These are phyloP conservation scores for Xyrichtys novacula DNA, from an alignment of 2,797 vertebrate genomes.

Conservation along the genomic window DNA sequence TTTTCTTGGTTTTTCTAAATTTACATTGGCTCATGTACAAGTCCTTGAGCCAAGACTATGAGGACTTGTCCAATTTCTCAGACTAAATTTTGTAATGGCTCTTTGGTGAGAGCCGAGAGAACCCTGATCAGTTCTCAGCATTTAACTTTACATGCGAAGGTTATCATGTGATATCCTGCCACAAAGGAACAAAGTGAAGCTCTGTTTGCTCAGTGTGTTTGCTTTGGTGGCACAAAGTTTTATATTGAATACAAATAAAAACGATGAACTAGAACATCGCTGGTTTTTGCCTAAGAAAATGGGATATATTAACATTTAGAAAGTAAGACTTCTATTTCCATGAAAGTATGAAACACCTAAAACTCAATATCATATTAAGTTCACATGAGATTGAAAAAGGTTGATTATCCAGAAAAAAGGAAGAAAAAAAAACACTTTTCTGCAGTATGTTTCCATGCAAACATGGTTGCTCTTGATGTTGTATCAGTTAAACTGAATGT, in stretches of 20 bases:
- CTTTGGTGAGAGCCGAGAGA: slow-evolving; percentile 36
- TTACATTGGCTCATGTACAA: slow-evolving; percentile 13
- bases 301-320: not conserved
- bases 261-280: not conserved
- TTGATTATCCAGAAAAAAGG: not conserved
- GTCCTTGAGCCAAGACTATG: slow-evolving; percentile 15
- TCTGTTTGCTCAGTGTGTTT: not conserved
- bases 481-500: not conserved
- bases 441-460: not conserved
- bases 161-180: slow-evolving; percentile 14
- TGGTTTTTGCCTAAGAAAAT: not conserved
- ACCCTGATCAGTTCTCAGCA: slow-evolving; percentile 28
- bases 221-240: no score
- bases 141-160: slow-evolving; percentile 33
- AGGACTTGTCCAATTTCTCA: slow-evolving; percentile 26
- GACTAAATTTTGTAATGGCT: slow-evolving; percentile 22
- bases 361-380: not conserved
- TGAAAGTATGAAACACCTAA: not conserved
- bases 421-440: no score
- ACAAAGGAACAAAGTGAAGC: not conserved
- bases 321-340: not conserved
- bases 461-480: not conserved
- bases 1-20: slow-evolving; percentile 7
- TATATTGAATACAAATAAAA: no score
- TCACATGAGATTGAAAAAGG: not conserved